Conservation (phyloP, 2,797 vertebrate species). For the Neosilurus mollespiculum region DNA sequence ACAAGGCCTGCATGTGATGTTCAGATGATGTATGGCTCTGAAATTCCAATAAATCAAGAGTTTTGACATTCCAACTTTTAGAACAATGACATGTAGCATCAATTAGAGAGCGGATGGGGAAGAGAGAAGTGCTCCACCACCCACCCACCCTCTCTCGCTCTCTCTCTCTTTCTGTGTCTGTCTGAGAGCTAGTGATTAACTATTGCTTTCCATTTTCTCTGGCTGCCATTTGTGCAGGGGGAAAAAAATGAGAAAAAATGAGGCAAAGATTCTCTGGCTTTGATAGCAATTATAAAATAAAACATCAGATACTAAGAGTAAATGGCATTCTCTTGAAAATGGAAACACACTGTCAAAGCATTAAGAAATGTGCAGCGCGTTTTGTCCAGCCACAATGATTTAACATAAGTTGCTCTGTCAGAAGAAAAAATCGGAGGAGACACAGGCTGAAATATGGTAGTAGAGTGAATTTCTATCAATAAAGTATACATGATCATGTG, state of each 20-base stretch:
- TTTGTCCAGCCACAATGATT: not conserved
- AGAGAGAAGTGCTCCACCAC: slow-evolving; percentile 27
- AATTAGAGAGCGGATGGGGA: slow-evolving; percentile 62
- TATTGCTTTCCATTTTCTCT: slow-evolving; percentile 62
- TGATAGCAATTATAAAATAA: slow-evolving; percentile 50
- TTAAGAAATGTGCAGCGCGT: not conserved
- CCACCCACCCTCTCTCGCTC: not conserved
- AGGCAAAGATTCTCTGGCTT: slow-evolving; percentile 38
- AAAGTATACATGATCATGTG: not conserved
- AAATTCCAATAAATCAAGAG: slow-evolving; percentile 73
- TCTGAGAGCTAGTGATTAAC: slow-evolving; percentile 70
- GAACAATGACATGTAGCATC: slow-evolving; percentile 68
- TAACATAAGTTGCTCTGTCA: not conserved
- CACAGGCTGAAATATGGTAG: not conserved
- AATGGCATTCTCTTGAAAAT: slow-evolving; percentile 8
- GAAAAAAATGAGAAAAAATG: slow-evolving; percentile 32
- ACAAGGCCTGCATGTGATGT: slow-evolving; percentile 60
- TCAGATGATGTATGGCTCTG: slow-evolving; percentile 68
- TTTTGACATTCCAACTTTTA: slow-evolving; percentile 68
- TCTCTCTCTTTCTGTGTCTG: slow-evolving; percentile 45
- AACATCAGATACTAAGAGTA: slow-evolving; percentile 25
- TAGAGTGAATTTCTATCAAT: not conserved
- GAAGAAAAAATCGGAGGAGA: not conserved
- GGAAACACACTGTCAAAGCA: not conserved
- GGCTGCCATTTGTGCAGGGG: slow-evolving; percentile 64